Evolutionary conservation across 2,113 vertebrate species (phyloP).

Genomic region (Collichthys lucidus): DNA sequence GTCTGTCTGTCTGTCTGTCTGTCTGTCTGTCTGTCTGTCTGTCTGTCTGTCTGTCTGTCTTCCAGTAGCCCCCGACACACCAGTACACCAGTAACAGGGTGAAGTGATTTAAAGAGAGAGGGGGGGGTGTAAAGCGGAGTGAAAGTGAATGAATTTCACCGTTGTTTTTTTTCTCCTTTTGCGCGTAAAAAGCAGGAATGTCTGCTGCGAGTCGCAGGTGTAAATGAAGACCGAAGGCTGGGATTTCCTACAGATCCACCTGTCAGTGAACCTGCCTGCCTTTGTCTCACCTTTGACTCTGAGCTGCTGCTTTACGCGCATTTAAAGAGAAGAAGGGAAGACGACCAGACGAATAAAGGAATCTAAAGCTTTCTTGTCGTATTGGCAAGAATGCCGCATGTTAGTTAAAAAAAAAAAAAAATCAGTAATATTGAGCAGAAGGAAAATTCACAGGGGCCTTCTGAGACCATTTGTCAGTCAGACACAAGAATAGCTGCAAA

Average conservation of each 20-base stretch:
- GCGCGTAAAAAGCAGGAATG: conserved; percentile 11
- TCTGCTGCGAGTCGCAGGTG: conserved; percentile 50
- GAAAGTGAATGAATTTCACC: conserved; percentile 47
- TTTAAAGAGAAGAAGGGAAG: neutral
- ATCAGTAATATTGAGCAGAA: neutral
- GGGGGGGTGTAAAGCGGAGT: conserved; percentile 16
- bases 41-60: conserved; percentile 20
- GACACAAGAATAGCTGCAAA: neutral
- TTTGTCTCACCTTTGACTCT: conserved; percentile 36
- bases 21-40: conserved; percentile 20
- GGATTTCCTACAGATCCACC: conserved; percentile 65
- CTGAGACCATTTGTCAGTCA: neutral
- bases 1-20: conserved; percentile 27
- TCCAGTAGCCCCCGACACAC: conserved; percentile 49
- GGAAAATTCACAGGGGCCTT: neutral
- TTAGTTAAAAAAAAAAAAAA: neutral
- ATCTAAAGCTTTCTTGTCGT: neutral
- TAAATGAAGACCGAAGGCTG: conserved; percentile 54
- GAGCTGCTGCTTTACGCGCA: neutral
- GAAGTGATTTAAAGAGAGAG: conserved; percentile 1
- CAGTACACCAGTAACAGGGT: conserved; percentile 50
- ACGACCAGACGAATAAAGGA: neutral
- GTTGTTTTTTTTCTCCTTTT: neutral
- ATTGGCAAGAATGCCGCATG: neutral
- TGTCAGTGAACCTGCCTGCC: conserved; percentile 58